Conservation (phyloP, 2,113 vertebrate genomes). For the Thomomys bottae region DNA sequence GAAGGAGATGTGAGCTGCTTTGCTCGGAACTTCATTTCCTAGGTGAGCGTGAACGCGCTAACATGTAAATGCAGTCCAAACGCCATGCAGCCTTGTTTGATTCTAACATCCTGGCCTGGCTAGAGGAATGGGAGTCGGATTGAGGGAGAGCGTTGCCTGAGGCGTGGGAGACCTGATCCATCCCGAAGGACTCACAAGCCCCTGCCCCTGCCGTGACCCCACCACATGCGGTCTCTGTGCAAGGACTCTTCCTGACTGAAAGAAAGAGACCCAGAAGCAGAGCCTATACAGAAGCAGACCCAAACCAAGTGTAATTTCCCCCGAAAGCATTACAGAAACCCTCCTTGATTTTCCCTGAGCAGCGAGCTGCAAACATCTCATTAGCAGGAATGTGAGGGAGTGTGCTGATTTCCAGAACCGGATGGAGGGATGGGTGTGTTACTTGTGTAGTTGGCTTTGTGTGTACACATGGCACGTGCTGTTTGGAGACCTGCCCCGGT, state of each 20-base stretch:
- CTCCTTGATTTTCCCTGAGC: conserved; percentile 60
- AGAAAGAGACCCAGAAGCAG: neutral
- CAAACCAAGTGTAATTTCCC: conserved; percentile 24
- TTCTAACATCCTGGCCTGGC: neutral
- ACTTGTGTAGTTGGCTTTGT: conserved; percentile 79
- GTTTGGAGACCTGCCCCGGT: conserved; percentile 77
- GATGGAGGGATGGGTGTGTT: conserved; percentile 67
- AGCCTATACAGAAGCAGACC: neutral
- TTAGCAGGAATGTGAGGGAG: conserved; percentile 74
- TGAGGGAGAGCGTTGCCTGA: too few species aligned
- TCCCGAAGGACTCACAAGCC: too few species aligned
- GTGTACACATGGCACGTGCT: conserved; percentile 60
- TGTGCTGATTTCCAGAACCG: conserved; percentile 79
- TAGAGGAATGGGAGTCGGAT: neutral
- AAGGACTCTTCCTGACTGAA: conserved; percentile 31
- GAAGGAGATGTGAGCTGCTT: neutral
- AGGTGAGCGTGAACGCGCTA: neutral
- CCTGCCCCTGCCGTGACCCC: neutral
- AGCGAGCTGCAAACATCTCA: conserved; percentile 76
- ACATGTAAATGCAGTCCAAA: neutral
- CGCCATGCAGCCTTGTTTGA: neutral
- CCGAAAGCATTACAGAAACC: conserved; percentile 48
- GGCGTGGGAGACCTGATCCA: too few species aligned
- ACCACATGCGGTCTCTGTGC: neutral
- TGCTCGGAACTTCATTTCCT: neutral